phyloP scores from a whole-genome alignment of 2,797 vertebrate genomes.

The Hozukius guyotensis region DNA sequence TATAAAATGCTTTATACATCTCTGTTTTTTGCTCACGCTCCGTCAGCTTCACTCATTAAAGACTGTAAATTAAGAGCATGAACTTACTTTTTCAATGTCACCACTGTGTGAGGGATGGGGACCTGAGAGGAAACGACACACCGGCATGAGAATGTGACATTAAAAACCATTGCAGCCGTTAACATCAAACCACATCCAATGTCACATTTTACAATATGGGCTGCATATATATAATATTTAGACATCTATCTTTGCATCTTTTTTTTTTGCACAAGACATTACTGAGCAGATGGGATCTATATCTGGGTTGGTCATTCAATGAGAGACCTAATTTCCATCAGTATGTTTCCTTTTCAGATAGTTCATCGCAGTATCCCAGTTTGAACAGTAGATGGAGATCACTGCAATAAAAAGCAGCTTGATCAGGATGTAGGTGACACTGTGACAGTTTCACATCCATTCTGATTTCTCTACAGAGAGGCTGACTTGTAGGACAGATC shows the following conservation, averaged over 20 bases:
- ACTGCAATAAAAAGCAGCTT: slow-evolving; percentile 73
- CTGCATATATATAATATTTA: background rate
- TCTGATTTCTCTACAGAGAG: slow-evolving; percentile 49
- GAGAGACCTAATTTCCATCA: slow-evolving; percentile 62
- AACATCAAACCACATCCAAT: slow-evolving; percentile 17
- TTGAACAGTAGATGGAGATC: slow-evolving; percentile 84
- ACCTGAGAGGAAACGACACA: slow-evolving; percentile 75
- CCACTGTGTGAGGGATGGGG: slow-evolving; percentile 78
- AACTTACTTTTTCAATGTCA: slow-evolving; percentile 86
- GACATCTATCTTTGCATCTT: background rate
- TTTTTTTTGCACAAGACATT: background rate
- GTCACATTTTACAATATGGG: background rate
- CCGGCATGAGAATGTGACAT: slow-evolving; percentile 46
- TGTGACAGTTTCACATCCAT: slow-evolving; percentile 67
- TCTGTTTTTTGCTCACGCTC: background rate
- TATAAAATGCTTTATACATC: slow-evolving; percentile 1
- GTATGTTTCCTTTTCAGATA: slow-evolving; percentile 40
- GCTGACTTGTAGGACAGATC: slow-evolving; percentile 51
- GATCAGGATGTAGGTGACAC: slow-evolving; percentile 71
- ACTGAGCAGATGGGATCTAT: background rate
- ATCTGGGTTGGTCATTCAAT: slow-evolving; percentile 13
- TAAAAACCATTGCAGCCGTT: slow-evolving; percentile 13
- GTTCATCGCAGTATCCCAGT: slow-evolving; percentile 70
- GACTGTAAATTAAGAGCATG: slow-evolving; percentile 25
- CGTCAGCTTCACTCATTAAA: slow-evolving; percentile 7